phyloP scores from a whole-genome alignment of 2,797 vertebrate species.

The Zenarchopterus dispar region DNA sequence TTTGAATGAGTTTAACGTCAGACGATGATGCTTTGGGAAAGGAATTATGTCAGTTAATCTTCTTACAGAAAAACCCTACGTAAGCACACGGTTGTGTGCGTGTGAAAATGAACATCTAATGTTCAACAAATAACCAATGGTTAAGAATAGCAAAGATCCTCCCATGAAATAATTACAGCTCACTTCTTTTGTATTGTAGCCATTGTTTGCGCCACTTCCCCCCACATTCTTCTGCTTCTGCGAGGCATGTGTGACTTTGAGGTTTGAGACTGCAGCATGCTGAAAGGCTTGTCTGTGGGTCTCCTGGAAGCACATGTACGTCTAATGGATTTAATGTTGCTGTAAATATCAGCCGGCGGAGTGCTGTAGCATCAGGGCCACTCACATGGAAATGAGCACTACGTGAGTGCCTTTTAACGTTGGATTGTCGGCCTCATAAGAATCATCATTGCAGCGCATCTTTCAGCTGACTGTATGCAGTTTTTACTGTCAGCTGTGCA shows the following conservation, averaged over 20 bases:
- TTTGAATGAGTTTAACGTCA: not conserved
- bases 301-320: constrained; percentile 69
- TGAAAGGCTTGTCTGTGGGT: constrained; percentile 59
- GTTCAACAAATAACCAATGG: constrained; percentile 5
- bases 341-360: constrained; percentile 69
- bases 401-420: constrained; percentile 58
- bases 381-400: constrained; percentile 67
- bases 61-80: not conserved
- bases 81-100: not conserved
- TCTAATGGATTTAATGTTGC: constrained; percentile 78
- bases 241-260: constrained; percentile 23
- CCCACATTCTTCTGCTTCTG: constrained; percentile 9
- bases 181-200: not conserved
- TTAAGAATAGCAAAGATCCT: constrained; percentile 5
- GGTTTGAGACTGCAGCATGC: constrained; percentile 49
- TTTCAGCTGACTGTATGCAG: constrained; percentile 19
- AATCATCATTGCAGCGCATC: constrained; percentile 26
- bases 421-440: constrained; percentile 47
- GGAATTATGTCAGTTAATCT: not conserved
- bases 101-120: not conserved
- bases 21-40: not conserved
- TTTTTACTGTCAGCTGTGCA: constrained; percentile 28
- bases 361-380: constrained; percentile 50
- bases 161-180: constrained; percentile 14
- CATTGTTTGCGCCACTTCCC: not conserved